Conservation (phyloP, 2,797 vertebrate genomes). For the Oreochromis mossambicus region DNA sequence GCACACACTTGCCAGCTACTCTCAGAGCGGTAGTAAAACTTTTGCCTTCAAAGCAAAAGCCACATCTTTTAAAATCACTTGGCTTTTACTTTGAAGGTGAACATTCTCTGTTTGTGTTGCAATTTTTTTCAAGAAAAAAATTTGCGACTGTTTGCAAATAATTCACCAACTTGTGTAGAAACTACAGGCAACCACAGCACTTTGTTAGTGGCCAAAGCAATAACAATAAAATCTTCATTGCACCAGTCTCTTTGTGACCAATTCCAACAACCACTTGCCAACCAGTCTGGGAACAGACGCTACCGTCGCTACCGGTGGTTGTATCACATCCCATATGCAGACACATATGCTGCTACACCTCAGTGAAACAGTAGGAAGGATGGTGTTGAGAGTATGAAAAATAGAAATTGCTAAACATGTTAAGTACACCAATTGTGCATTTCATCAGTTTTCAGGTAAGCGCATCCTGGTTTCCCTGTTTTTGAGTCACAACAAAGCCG, state of each 20-base stretch:
- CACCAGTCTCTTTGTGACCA: not conserved
- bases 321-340: not conserved
- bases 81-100: not conserved
- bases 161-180: not conserved
- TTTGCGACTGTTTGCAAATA: not conserved
- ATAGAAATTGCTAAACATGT: not conserved
- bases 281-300: not conserved
- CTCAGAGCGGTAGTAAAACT: not conserved
- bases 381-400: not conserved
- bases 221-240: not conserved
- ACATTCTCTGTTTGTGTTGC: not conserved
- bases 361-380: not conserved
- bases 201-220: not conserved
- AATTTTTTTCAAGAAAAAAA: not conserved
- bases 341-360: not conserved
- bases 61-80: not conserved
- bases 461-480: not conserved
- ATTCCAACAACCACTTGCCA: not conserved
- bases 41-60: not conserved
- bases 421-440: not conserved
- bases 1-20: not conserved
- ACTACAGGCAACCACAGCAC: not conserved
- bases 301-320: not conserved
- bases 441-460: not conserved
- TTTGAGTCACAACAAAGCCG: not conserved